These are phyloP conservation scores for Patiria miniata DNA, from an alignment of 35 echinoderm and acorn worm species.

Conservation along the genomic window DNA sequence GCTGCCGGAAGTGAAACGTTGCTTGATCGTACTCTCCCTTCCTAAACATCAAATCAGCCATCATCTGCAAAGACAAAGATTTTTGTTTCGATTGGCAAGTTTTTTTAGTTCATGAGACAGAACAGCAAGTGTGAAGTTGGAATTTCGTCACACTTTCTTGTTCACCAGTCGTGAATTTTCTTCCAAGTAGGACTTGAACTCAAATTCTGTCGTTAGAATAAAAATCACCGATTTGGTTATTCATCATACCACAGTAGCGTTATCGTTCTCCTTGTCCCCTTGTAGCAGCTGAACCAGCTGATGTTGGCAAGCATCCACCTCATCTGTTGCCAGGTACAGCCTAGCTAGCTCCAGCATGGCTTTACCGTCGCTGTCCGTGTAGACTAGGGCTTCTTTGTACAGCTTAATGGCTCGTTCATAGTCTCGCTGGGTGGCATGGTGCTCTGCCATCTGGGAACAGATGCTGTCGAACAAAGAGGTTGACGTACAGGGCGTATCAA, in stretches of 20 bases:
- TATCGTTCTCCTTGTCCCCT: conserved; percentile 78
- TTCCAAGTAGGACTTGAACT: too few relatives aligned
- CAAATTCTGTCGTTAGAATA: too few relatives aligned
- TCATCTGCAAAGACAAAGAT: conserved; percentile 71
- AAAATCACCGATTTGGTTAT: too few relatives aligned
- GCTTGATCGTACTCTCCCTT: conserved; percentile 98
- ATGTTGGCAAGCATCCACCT: conserved; percentile 93
- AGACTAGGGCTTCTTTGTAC: conserved; percentile 97
- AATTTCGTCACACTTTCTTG: too few relatives aligned
- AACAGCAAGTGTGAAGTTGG: too few relatives aligned
- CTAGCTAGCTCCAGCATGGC: conserved; percentile 80
- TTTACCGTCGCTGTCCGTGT: conserved; percentile 79
- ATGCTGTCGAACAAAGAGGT: conserved; percentile 53
- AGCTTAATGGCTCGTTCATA: conserved; percentile 91
- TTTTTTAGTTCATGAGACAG: background rate
- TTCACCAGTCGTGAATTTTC: too few relatives aligned
- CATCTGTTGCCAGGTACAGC: conserved; percentile 75
- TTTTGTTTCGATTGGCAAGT: background rate
- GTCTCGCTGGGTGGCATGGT: conserved; percentile 70
- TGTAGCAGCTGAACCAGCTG: conserved; percentile 93
- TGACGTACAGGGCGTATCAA: too few relatives aligned
- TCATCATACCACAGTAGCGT: conserved; percentile 84
- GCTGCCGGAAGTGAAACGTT: conserved; percentile 93
- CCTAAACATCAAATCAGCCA: conserved; percentile 99
- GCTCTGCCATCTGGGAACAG: conserved; percentile 94